Evolutionary conservation across 2,888 invertebrate genomes (phyloP), one percentile per base, ranked within the genome.

Genomic region (Agrochola lota): DNA sequence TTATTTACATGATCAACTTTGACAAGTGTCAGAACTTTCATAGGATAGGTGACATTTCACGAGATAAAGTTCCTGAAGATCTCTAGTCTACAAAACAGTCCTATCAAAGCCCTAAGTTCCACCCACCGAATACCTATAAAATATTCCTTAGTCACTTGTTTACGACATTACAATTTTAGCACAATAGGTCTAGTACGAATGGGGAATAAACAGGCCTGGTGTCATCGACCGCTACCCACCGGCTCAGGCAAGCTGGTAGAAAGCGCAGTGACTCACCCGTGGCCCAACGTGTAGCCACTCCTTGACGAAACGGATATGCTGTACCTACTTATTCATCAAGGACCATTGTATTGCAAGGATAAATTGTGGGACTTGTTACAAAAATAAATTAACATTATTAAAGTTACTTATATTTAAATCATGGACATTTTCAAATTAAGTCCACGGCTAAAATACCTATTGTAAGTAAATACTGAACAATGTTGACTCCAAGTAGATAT

Each of bases 201-300:
- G 85, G 78, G 84, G 80, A 83, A 80, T 77, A 86, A 87, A 85
- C 84, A 82, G 84, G 85, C 80, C 66, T 73, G 83, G 86, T 90
- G 90, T 90, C 91, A 89, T 91, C 88, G 90, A 90, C 90, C 90
- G 91, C 86, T 81, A 78, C 84, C 88, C 83, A 85, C 87, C 81
- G 83, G 85, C 86, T 84, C 76, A 49, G 82, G 43, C 62, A 79
- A 86, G 77, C 78, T 89, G 88, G 87, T 91, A 91, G 91, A 88
- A 92, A 92, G 89, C 90, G 87, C 85, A 78, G 86, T 89, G 92
- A 91, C 91, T 94, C 95, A 93, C 91, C 92, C 92, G 92, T 92
- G 91, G 90, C 60, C 77, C 86, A 78, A 59, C 70, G 74, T 55
- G 79, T 75, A 78, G 76, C 85, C 88, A 85, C 90, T 91, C 89